Percentiles rank a stretch among this genome's conserved stretches.
phyloP scores from a whole-genome alignment of 2,888 invertebrate genomes.

The Myathropa florea region DNA sequence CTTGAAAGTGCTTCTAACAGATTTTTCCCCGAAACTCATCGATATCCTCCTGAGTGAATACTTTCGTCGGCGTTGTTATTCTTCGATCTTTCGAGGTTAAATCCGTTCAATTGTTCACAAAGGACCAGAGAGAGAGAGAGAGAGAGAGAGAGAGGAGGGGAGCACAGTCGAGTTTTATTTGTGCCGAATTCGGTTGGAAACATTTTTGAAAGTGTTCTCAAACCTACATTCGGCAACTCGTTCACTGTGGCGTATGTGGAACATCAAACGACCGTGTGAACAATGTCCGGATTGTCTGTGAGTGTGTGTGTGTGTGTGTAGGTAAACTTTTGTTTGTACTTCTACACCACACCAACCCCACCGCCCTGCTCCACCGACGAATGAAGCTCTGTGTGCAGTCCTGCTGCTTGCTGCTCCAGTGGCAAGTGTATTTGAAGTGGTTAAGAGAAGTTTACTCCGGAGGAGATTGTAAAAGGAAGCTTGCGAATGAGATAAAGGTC shows the following conservation, averaged over 20 bases:
- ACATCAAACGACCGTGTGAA: slow-evolving; percentile 37
- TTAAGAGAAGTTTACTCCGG: slow-evolving; percentile 23
- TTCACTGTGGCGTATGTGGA: slow-evolving; percentile 61
- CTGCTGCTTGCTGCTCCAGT: slow-evolving; percentile 1
- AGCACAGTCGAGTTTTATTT: neutral
- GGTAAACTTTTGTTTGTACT: slow-evolving; percentile 22
- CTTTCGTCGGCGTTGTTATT: slow-evolving; percentile 29
- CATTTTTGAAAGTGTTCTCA: slow-evolving; percentile 57
- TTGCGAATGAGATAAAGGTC: neutral
- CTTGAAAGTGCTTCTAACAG: slow-evolving; percentile 10
- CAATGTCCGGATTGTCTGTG: neutral
- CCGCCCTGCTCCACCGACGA: neutral
- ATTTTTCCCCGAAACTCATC: slow-evolving; percentile 2
- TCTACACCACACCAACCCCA: neutral
- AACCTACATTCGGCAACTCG: neutral
- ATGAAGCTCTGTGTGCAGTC: neutral
- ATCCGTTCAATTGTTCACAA: slow-evolving; percentile 39
- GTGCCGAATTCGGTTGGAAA: slow-evolving; percentile 44
- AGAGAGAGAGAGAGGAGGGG: neutral
- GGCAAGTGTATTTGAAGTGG: slow-evolving; percentile 26
- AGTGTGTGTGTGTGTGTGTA: neutral
- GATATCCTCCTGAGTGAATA: slow-evolving; percentile 44
- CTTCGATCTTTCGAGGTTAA: slow-evolving; percentile 27
- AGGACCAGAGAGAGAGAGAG: neutral
- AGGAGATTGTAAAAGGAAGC: neutral